Conservation (phyloP, 2,113 vertebrate genomes). For the Rhea pennata region DNA sequence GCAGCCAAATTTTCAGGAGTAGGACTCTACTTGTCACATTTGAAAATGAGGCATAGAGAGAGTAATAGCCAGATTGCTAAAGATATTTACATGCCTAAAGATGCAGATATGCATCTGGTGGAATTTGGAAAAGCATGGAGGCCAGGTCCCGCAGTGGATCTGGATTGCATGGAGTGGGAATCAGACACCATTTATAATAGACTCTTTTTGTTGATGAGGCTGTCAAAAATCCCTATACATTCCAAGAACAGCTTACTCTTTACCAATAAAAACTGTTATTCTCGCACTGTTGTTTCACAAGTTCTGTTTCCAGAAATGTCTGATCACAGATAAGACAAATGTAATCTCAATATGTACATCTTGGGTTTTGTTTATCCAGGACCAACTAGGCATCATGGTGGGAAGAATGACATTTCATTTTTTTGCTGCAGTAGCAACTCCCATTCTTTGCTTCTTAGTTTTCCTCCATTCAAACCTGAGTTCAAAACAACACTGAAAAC, state of each 20-base stretch:
- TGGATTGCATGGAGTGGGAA: neutral
- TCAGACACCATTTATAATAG: neutral
- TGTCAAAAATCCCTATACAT: neutral
- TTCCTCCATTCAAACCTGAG: neutral
- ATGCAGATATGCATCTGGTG: neutral
- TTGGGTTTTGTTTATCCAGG: constrained; percentile 9
- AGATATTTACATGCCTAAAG: neutral
- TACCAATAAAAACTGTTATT: constrained; percentile 43
- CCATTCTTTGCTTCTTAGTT: neutral
- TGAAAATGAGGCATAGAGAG: neutral
- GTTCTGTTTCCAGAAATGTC: constrained; percentile 43
- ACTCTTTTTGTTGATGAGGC: neutral
- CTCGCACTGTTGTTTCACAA: constrained; percentile 20
- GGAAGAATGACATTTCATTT: neutral
- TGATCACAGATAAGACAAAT: constrained; percentile 38
- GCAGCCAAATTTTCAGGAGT: neutral
- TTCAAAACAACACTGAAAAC: neutral
- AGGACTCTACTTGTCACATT: neutral
- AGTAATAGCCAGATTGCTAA: neutral
- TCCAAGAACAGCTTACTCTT: constrained; percentile 62
- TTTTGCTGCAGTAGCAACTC: neutral
- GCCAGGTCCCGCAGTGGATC: neutral
- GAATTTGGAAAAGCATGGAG: neutral
- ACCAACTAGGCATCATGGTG: neutral
- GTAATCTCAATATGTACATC: neutral